A percentile compares a stretch with the other conserved stretches of the same genome.
Conservation (phyloP, 2,888 invertebrate species). For the Drosophila atroscutellata region DNA sequence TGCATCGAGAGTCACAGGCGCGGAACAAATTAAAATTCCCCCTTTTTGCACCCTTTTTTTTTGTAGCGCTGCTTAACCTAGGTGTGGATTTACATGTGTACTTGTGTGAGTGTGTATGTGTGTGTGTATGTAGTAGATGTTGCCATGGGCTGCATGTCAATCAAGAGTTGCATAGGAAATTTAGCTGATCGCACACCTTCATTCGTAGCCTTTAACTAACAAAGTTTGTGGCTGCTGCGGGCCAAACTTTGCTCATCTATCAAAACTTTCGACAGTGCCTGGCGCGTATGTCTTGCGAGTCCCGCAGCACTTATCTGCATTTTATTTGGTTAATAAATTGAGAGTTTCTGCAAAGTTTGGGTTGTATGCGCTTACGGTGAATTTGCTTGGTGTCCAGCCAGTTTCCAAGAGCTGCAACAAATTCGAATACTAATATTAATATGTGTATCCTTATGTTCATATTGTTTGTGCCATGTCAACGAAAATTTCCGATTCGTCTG, state of each 20-base stretch:
- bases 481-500: conserved; percentile 52
- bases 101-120: no score
- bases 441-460: conserved; percentile 8
- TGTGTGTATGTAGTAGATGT: conserved; percentile 17
- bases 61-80: conserved; percentile 43
- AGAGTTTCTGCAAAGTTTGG: conserved; percentile 68
- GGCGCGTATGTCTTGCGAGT: conserved; percentile 62
- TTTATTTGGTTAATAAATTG: conserved; percentile 79
- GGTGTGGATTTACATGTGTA: conserved; percentile 12
- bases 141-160: conserved; percentile 44
- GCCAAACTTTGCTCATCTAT: conserved; percentile 62
- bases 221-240: conserved; percentile 37
- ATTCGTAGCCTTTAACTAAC: not conserved
- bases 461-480: conserved; percentile 50
- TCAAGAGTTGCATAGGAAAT: conserved; percentile 50
- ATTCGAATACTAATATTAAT: conserved; percentile 29
- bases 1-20: conserved; percentile 70
- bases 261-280: conserved; percentile 65
- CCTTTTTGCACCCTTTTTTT: not conserved
- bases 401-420: conserved; percentile 54
- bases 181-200: conserved; percentile 40
- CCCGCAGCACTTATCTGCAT: conserved; percentile 71
- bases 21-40: conserved; percentile 74
- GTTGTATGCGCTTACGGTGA: conserved; percentile 25
- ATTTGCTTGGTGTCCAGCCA: conserved; percentile 24